A percentile compares a stretch with the other conserved stretches of the same genome.
These are phyloP conservation scores for Scaptomyza reducta DNA, from an alignment of 2,888 invertebrate genomes.

Conservation along the genomic window DNA sequence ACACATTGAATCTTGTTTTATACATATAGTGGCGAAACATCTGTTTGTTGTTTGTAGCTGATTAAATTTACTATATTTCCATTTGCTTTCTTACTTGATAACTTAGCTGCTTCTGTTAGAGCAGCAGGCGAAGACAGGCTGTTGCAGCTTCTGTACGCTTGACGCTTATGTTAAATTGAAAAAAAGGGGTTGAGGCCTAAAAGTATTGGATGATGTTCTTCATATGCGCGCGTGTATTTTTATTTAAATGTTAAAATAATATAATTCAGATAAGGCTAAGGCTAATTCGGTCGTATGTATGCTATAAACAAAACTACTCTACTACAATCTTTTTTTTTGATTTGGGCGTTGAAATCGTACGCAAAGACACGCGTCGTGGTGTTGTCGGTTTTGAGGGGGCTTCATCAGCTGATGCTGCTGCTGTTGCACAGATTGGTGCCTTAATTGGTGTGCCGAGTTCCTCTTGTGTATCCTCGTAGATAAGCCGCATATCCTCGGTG, in stretches of 20 bases:
- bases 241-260: constrained; percentile 41
- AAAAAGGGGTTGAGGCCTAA: too few relatives aligned
- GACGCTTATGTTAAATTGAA: too few relatives aligned
- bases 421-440: neutral
- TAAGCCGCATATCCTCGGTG: constrained; percentile 86
- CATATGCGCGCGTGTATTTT: constrained; percentile 22
- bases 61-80: too few relatives aligned
- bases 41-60: too few relatives aligned
- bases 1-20: too few relatives aligned
- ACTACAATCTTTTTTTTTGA: constrained; percentile 86
- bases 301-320: constrained; percentile 37
- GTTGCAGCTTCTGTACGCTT: too few relatives aligned
- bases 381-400: constrained; percentile 65
- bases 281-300: constrained; percentile 29
- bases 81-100: too few relatives aligned
- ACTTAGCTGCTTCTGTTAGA: too few relatives aligned
- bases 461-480: constrained; percentile 86
- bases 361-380: constrained; percentile 89
- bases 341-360: constrained; percentile 92
- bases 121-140: too few relatives aligned
- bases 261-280: constrained; percentile 39
- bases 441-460: constrained; percentile 33
- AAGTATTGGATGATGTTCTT: neutral
- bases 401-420: neutral
- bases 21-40: too few relatives aligned